Base-by-base conservation (phyloP, 2,888 invertebrate species). In the Synergus gifuensis region DNA sequence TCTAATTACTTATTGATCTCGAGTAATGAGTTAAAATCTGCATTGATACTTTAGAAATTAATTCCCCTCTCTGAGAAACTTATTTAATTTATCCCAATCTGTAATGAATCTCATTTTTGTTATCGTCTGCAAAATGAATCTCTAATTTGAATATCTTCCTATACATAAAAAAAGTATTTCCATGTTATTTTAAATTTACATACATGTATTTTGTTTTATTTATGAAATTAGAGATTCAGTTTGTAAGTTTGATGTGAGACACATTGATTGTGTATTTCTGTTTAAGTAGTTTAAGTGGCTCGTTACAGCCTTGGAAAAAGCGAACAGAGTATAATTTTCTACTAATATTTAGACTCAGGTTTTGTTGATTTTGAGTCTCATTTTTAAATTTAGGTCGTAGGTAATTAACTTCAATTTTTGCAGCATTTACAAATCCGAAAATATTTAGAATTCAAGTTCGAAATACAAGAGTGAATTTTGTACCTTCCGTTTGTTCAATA, bases 271-370 rank as follows among this genome's bases (percentile, higher is more conserved):
- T 73, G 73, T 36, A 73, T n/a, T 73, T 73, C 40, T 73, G 36
- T 73, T 28, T 73, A 73, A 73, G 73, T 73, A 73, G 28, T 54
- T 73, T 73, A 73, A 73, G 73, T 73, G 73, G 73, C 73, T 73
- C 73, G 73, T 73, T 73, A 73, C 73, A 73, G 73, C 73, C 73
- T 73, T 73, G 49, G 49, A 73, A 73, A 73, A 73, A 73, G 49
- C 54, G 73, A 73, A 73, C 73, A 73, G 73, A 73, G 73, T 58
- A 49, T 73, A 28, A 73, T 54, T 73, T 73, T 73, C 12, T 69
- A 69, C 28, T 69, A 69, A 69, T 69, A 16, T 49, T 49, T 69
- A 42, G 66, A 42, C 66, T 44, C 66, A 66, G 40, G 44, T 66
- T 66, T 66, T 66, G 66, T 66, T 66, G n/a, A 66, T 66, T 40